phyloP scores from a whole-genome alignment of 2,888 invertebrate genomes.

The Tipula confusa region DNA sequence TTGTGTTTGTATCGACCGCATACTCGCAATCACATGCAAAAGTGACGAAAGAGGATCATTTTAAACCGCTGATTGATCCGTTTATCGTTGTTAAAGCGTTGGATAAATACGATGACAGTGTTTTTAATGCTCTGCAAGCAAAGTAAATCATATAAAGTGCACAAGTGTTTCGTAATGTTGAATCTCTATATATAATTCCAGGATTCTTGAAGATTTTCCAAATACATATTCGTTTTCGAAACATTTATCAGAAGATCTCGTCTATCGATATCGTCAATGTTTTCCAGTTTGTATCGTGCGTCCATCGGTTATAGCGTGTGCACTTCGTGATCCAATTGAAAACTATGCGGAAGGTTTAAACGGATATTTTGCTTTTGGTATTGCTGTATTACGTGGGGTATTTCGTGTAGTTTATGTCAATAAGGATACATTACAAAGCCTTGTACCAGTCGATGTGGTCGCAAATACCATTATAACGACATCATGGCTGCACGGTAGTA shows the following conservation, averaged over 20 bases:
- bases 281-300: background rate
- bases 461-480: background rate
- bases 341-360: background rate
- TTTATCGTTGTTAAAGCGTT: background rate
- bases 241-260: background rate
- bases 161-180: background rate
- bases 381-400: background rate
- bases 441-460: background rate
- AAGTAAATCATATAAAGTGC: background rate
- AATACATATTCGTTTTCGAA: constrained; percentile 26
- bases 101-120: background rate
- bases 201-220: background rate
- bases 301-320: background rate
- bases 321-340: background rate
- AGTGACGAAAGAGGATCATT: background rate
- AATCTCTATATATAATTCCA: background rate
- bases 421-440: background rate
- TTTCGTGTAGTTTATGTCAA: background rate
- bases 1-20: background rate
- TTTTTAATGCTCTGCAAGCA: background rate
- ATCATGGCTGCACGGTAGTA: background rate
- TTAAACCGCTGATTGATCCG: background rate
- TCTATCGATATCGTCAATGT: background rate
- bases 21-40: background rate
- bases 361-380: background rate